Percentiles rank a stretch among this genome's conserved stretches.
Evolutionary conservation across 2,888 invertebrate species (phyloP).

Genomic region (Linnaemya tessellans): DNA sequence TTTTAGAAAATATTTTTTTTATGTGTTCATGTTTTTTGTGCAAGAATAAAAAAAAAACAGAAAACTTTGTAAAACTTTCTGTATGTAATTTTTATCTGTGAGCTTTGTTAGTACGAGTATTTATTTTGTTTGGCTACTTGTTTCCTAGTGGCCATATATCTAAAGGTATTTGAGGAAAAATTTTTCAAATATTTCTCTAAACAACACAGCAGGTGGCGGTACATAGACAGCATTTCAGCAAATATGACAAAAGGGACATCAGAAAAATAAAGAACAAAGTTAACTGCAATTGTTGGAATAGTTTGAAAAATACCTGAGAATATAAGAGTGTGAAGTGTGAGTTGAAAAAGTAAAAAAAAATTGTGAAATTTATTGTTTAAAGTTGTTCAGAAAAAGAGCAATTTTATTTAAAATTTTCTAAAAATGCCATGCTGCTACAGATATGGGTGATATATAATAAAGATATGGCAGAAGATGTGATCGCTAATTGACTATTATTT

Average conservation of each 20-base stretch:
- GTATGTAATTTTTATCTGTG: slow-evolving; percentile 12
- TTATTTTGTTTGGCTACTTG: slow-evolving; percentile 13
- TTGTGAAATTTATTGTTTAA: background rate
- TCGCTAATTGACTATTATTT: no score
- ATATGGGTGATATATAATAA: no score
- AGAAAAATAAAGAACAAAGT: background rate
- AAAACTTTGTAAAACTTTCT: slow-evolving; percentile 13
- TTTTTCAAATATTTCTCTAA: slow-evolving; percentile 36
- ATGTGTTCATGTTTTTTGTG: background rate
- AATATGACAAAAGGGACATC: slow-evolving; percentile 21
- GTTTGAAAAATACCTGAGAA: slow-evolving; percentile 16
- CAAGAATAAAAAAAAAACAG: background rate
- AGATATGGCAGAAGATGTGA: no score
- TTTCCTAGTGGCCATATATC: slow-evolving; percentile 22
- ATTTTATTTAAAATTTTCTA: no score
- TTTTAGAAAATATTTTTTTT: slow-evolving; percentile 14
- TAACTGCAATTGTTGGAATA: slow-evolving; percentile 37
- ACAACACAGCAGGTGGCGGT: slow-evolving; percentile 18
- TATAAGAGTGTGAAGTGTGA: slow-evolving; percentile 2
- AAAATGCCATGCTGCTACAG: no score
- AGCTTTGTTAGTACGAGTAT: slow-evolving; percentile 20
- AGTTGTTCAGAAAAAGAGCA: no score
- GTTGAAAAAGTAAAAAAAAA: slow-evolving; percentile 22
- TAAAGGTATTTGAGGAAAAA: slow-evolving; percentile 22
- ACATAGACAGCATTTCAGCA: slow-evolving; percentile 12